Base-by-base conservation (phyloP, 2,797 vertebrate species). In the Lindbergichthys nudifrons region DNA sequence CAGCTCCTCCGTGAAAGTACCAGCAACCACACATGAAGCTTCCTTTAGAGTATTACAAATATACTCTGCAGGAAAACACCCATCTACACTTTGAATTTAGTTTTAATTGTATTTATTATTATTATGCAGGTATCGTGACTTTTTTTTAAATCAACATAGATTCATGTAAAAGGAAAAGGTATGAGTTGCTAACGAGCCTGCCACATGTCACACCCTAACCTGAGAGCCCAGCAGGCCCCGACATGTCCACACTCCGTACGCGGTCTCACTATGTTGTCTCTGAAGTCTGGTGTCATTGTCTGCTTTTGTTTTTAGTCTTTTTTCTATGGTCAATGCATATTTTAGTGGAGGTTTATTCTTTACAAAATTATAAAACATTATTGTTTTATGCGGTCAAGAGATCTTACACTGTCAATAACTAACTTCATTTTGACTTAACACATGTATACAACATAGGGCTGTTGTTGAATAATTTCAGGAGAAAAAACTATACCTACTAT, bases 241-340 rank as follows among this genome's bases (percentile, higher is more conserved):
- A 82, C 84, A 79, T 14, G 75, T 82, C 66, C 18, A 16, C 32
- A 58, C 18, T 32, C 30, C 4, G 30, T 48, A 23, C 65, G 61
- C 30, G 4, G 30, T 32, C 32, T 36, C 32, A 36, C 32, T 48
- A 61, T 68, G 66, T 48, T 63, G 39, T 36, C 46, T 67, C 32
- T 71, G 8, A 21, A 15, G 10, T 43, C 47, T 65, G 52, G 5
- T 46, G 47, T 73, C 39, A 41, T 48, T 36, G 51, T 57, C 19
- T 23, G 26, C 36, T 48, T 36, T 36, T 36, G 30, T 5, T 30
- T 3, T 30, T 56, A 12, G 59, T 46, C 16, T 0, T 43, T 42
- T n/a, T 23, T 26, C 47, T 43, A 19, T 13, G 10, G n/a, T 13
- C 13, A 15, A 3, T 18, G 12, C 58, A 21, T 59, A 53, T 69